Evolutionary conservation across 2,888 invertebrate species (phyloP).

Genomic region (Nemoura dubitans): DNA sequence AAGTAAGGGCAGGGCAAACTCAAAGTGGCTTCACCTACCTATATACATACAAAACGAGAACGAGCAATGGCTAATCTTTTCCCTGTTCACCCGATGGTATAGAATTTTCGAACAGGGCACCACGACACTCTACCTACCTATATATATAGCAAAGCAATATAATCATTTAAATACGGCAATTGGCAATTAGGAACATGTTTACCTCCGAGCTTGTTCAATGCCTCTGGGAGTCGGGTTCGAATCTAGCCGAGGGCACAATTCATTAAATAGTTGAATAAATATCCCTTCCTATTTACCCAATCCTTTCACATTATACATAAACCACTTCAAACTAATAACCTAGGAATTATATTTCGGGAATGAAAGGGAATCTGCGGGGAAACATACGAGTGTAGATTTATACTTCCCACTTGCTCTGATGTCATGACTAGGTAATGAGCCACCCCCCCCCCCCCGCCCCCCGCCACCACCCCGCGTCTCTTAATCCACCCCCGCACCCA

Average conservation of each 20-base stretch:
- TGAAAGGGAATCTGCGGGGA: conserved; percentile 5
- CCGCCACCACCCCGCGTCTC: conserved; percentile 49
- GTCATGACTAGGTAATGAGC: conserved; percentile 60
- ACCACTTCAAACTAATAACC: conserved; percentile 43
- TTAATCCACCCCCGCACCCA: conserved; percentile 58
- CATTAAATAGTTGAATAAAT: conserved; percentile 43
- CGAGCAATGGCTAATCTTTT: not conserved
- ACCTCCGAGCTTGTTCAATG: conserved; percentile 40
- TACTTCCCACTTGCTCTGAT: conserved; percentile 58
- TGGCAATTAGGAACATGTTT: conserved; percentile 42
- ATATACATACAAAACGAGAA: not conserved
- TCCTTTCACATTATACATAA: conserved; percentile 38
- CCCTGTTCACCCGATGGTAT: not conserved
- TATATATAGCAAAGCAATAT: not conserved
- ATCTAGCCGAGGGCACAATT: conserved; percentile 38
- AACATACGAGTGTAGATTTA: conserved; percentile 21
- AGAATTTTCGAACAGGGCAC: not conserved
- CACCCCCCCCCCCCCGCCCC: conserved; percentile 51
- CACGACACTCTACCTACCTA: not conserved
- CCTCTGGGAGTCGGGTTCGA: conserved; percentile 39
- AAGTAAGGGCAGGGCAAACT: not conserved
- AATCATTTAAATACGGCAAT: conserved; percentile 42
- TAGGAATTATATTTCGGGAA: conserved; percentile 34
- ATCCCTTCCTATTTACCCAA: conserved; percentile 38
- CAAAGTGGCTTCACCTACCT: not conserved